Conservation (phyloP, 2,888 invertebrate species). For the Glomeris marginata region DNA sequence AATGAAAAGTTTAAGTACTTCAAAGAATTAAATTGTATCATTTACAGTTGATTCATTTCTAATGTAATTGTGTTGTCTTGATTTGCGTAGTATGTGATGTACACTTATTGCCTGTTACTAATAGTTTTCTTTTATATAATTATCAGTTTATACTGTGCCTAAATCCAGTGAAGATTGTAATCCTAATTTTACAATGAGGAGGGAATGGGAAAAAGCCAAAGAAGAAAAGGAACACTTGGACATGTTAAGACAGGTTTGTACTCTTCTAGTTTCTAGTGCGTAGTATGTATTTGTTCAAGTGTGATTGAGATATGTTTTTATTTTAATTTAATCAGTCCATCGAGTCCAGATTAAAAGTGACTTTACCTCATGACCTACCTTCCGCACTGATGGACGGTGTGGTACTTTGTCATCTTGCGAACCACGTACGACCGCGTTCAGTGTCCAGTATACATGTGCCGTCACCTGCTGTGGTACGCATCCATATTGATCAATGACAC, state of each 20-base stretch:
- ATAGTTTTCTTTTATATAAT: too few relatives aligned
- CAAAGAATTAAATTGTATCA: too few relatives aligned
- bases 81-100: too few relatives aligned
- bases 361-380: slow-evolving; percentile 68
- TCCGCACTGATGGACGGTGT: slow-evolving; percentile 80
- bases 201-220: slow-evolving; percentile 78
- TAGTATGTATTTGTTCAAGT: not conserved
- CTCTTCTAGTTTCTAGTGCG: not conserved
- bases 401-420: slow-evolving; percentile 84
- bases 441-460: slow-evolving; percentile 92
- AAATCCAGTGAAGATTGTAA: slow-evolving; percentile 39
- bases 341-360: slow-evolving; percentile 76
- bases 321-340: slow-evolving; percentile 51
- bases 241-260: slow-evolving; percentile 55
- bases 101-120: too few relatives aligned
- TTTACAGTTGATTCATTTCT: too few relatives aligned
- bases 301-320: not conserved
- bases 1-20: too few relatives aligned
- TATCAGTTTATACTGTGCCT: too few relatives aligned
- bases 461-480: slow-evolving; percentile 70
- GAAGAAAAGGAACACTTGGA: slow-evolving; percentile 74
- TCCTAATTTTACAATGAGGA: slow-evolving; percentile 77
- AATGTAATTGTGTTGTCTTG: too few relatives aligned
- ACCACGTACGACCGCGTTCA: slow-evolving; percentile 76
- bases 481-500: not conserved